A percentile compares a stretch with the other conserved stretches of the same genome.
These are phyloP conservation scores for Melanostoma scalare DNA, from an alignment of 2,888 invertebrate genomes.

Conservation along the genomic window DNA sequence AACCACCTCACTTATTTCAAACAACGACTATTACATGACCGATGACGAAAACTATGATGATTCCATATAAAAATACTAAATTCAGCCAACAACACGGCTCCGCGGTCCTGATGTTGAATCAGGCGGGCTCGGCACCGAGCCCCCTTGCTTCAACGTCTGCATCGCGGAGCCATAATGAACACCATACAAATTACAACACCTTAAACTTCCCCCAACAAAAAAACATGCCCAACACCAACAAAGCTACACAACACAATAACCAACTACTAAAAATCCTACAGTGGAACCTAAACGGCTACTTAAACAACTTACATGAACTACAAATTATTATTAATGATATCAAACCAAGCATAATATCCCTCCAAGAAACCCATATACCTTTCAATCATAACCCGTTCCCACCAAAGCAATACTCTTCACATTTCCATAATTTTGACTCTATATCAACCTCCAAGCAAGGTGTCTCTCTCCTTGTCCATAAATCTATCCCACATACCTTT, in stretches of 20 bases:
- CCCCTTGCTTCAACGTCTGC: not conserved
- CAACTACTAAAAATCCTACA: no score
- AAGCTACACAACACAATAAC: no score
- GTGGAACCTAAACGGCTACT: no score
- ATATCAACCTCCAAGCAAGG: slow-evolving; percentile 55
- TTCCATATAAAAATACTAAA: not conserved
- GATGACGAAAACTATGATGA: not conserved
- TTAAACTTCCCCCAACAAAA: no score
- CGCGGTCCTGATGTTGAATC: slow-evolving; percentile 4
- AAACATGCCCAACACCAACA: no score
- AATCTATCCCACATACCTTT: no score
- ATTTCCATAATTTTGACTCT: slow-evolving; percentile 38
- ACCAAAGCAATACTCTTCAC: no score
- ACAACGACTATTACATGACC: no score
- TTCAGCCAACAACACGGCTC: not conserved
- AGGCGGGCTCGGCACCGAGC: not conserved
- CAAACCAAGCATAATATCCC: slow-evolving; percentile 6
- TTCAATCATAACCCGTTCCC: not conserved
- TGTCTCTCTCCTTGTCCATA: slow-evolving; percentile 34
- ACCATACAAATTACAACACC: no score
- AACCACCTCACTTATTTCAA: not conserved
- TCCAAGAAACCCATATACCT: not conserved
- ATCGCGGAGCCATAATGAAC: not conserved
- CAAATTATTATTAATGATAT: no score
- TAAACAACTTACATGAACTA: no score